Percentiles rank a stretch among this genome's conserved stretches.
These are phyloP conservation scores for Corythornis leucogaster DNA, from an alignment of 2,797 vertebrate species.

Conservation along the genomic window DNA sequence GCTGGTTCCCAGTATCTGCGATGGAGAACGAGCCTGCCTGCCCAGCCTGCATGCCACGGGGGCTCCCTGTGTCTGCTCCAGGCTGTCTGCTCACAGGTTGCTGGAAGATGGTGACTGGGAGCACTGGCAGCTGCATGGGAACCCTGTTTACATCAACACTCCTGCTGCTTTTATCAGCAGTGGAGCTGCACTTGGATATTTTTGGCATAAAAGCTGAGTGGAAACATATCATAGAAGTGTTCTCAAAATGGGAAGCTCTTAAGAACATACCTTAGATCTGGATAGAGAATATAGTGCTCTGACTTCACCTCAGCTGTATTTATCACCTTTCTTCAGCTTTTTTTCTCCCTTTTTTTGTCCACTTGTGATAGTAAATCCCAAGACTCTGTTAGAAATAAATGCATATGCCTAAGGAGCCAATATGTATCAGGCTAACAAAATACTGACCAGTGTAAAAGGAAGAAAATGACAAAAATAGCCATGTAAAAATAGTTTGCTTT, in stretches of 20 bases:
- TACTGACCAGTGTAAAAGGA: background rate
- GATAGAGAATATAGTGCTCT: background rate
- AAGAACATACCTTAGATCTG: constrained; percentile 35
- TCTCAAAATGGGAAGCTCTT: constrained; percentile 45
- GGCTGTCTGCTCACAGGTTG: background rate
- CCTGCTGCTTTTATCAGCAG: constrained; percentile 14
- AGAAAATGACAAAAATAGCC: constrained; percentile 10
- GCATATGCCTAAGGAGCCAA: background rate
- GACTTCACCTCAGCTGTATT: constrained; percentile 6
- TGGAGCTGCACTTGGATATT: background rate
- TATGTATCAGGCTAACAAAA: background rate
- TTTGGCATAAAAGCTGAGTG: constrained; percentile 54
- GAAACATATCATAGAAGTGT: background rate
- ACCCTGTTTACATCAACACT: background rate
- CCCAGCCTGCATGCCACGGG: fast-evolving
- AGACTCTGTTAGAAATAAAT: background rate
- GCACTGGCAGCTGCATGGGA: background rate
- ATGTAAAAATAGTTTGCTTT: background rate
- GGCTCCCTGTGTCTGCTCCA: background rate
- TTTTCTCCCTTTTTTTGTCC: background rate
- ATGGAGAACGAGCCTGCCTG: background rate
- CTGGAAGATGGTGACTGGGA: background rate
- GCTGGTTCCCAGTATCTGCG: background rate
- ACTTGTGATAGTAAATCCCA: background rate
- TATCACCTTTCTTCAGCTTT: background rate